Base-by-base conservation (phyloP, 2,797 vertebrate genomes). In the Melanotaenia maccullochi region DNA sequence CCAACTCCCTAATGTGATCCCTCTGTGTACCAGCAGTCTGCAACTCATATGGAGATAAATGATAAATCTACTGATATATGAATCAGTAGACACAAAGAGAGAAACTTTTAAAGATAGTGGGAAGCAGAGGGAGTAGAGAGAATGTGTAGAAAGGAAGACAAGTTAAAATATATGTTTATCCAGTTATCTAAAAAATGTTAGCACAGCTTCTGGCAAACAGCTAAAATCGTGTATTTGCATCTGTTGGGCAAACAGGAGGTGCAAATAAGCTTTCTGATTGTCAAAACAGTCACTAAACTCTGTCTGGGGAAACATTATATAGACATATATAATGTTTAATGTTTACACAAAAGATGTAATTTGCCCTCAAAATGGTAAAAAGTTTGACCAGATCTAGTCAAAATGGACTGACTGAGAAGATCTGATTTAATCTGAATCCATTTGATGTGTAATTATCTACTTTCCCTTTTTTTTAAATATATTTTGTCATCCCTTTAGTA, bases 1-100 rank as follows among this genome's bases (percentile, higher is more conserved):
- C 67, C 40, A 60, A 77, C 65, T 73, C 79, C 74, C 84, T 49
- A 36, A 28, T 58, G 62, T 36, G 51, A 86, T 71, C 71, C 49
- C n/a, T 62, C 3, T 52, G 60, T 68, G 79, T 56, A 42, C 36
- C 1, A 3, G 40, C 30, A 67, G 70, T 25, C 70, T 58, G 62
- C 68, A 57, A 47, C 28, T 9, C 11, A 0, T 13, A 74, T 9
- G 60, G 33, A 74, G 78, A 82, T 38, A 28, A 76, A 68, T 33
- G 32, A 33, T 33, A 33, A 33, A 33, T 33, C 32, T 33, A 33
- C 32, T 33, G 78, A 82, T 38, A 28, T 74, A 68, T 68, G 54
- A 73, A 56, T 1, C 13, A 3, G n/a, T 12, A 59, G 13, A 72
- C 47, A 64, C 28, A n/a, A 0, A 47, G 28, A 61, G 32, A 59